Evolutionary conservation across 1,140 invertebrate species (phyloP).

Genomic region (Hyposmocoma kahamanoa): DNA sequence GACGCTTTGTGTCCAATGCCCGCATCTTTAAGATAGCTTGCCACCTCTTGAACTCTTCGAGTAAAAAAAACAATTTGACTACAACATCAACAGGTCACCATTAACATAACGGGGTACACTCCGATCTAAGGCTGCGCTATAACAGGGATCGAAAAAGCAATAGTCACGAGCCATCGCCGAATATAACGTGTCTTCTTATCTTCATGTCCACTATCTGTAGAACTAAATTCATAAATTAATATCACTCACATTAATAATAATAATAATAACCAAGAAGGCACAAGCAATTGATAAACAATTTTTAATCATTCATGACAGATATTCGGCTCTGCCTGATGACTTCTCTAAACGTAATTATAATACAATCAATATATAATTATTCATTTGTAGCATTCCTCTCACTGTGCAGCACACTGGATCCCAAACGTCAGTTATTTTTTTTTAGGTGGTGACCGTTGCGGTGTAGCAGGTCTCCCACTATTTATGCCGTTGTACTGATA

Average conservation of each 20-base stretch:
- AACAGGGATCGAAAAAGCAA: slow-evolving; percentile 58
- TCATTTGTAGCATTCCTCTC: slow-evolving; percentile 69
- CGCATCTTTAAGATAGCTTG: slow-evolving; percentile 54
- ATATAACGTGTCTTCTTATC: slow-evolving; percentile 30
- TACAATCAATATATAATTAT: slow-evolving; percentile 65
- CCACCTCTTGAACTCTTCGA: slow-evolving; percentile 42
- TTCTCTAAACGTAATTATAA: slow-evolving; percentile 59
- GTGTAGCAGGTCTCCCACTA: slow-evolving; percentile 87
- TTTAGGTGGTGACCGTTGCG: slow-evolving; percentile 88
- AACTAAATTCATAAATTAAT: slow-evolving; percentile 67
- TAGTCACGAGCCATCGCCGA: slow-evolving; percentile 51
- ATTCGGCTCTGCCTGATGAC: slow-evolving; percentile 60
- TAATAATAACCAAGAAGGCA: slow-evolving; percentile 66
- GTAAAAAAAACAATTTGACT: slow-evolving; percentile 56
- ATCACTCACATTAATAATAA: slow-evolving; percentile 57
- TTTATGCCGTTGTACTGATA: slow-evolving; percentile 95
- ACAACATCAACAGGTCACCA: slow-evolving; percentile 52
- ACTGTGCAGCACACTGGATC: slow-evolving; percentile 68
- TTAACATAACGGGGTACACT: slow-evolving; percentile 46
- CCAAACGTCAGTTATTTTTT: slow-evolving; percentile 81
- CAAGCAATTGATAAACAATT: slow-evolving; percentile 66
- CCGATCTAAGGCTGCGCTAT: slow-evolving; percentile 37
- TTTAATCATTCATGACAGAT: slow-evolving; percentile 40
- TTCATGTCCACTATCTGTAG: slow-evolving; percentile 37
- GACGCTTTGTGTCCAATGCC: slow-evolving; percentile 59